Conservation (phyloP, 2,888 invertebrate species). For the Plebejus melissa region DNA sequence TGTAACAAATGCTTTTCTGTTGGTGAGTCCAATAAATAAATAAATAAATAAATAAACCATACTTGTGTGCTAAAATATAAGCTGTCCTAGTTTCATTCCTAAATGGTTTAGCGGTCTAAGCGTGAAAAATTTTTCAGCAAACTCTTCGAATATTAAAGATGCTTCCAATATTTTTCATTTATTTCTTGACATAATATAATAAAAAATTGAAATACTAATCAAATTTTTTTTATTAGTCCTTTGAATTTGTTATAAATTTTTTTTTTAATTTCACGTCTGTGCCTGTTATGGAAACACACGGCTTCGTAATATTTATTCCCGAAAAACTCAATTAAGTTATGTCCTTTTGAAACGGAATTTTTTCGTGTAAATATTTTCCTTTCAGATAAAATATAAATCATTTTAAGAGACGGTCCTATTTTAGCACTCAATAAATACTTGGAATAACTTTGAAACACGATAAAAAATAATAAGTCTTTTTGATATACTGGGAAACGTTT, state of each 20-base stretch:
- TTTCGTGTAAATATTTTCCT: background rate
- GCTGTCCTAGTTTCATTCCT: no score
- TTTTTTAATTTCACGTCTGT: background rate
- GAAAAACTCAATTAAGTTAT: background rate
- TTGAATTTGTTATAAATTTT: background rate
- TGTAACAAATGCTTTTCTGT: no score
- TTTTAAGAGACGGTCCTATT: background rate
- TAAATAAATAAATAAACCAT: no score
- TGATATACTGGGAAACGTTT: no score
- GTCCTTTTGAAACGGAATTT: background rate
- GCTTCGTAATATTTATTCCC: background rate
- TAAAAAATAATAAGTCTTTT: background rate
- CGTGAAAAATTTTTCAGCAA: no score
- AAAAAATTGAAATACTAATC: background rate
- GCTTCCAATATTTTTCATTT: background rate
- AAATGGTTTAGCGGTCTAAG: no score
- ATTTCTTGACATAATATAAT: background rate
- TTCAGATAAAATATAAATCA: background rate
- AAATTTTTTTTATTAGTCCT: background rate
- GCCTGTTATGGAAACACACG: background rate
- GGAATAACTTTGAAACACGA: background rate
- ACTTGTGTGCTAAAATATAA: no score
- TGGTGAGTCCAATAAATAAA: no score
- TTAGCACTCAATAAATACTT: background rate
- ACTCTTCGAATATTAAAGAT: no score